Evolutionary conservation across 53 echinoderm and acorn worm species (phyloP).

Genomic region (Pentamera pediparva): DNA sequence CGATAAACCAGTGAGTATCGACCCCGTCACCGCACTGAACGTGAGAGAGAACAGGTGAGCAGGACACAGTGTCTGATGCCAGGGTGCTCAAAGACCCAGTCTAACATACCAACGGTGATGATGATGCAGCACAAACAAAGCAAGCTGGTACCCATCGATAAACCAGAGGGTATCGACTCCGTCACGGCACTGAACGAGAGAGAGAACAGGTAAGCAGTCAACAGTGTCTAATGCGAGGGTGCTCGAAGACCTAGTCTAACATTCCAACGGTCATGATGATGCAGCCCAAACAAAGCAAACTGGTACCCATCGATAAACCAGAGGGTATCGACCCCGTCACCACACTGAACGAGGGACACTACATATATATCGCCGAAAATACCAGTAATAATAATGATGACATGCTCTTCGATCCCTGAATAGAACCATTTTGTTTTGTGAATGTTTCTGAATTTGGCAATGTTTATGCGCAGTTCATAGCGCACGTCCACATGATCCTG

Average conservation of each 20-base stretch:
- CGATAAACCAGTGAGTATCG: slow-evolving; percentile 82
- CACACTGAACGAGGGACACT: slow-evolving; percentile 82
- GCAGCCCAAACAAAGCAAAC: slow-evolving; percentile 86
- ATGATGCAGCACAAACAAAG: slow-evolving; percentile 97
- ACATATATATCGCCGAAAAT: too few relatives aligned
- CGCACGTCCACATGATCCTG: too few relatives aligned
- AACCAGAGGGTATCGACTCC: slow-evolving; percentile 92
- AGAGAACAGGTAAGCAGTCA: slow-evolving; percentile 87
- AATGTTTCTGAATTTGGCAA: too few relatives aligned
- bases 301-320: slow-evolving; percentile 77
- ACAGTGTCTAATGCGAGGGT: too few relatives aligned
- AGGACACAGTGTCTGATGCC: too few relatives aligned
- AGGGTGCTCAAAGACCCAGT: slow-evolving; percentile 58
- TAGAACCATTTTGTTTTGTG: too few relatives aligned
- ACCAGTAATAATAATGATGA: too few relatives aligned
- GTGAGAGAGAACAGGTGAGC: slow-evolving; percentile 91
- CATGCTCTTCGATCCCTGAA: too few relatives aligned
- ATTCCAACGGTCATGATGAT: slow-evolving; percentile 95
- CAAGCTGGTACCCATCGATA: slow-evolving; percentile 62
- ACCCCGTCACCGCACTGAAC: slow-evolving; percentile 74
- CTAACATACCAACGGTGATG: slow-evolving; percentile 89
- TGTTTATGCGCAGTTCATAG: too few relatives aligned
- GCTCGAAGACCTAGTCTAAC: slow-evolving; percentile 65
- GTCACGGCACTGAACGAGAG: slow-evolving; percentile 79
- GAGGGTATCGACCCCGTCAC: slow-evolving; percentile 88